Base-by-base conservation (phyloP, 2,797 vertebrate genomes). In the Sebastes trivittatus region DNA sequence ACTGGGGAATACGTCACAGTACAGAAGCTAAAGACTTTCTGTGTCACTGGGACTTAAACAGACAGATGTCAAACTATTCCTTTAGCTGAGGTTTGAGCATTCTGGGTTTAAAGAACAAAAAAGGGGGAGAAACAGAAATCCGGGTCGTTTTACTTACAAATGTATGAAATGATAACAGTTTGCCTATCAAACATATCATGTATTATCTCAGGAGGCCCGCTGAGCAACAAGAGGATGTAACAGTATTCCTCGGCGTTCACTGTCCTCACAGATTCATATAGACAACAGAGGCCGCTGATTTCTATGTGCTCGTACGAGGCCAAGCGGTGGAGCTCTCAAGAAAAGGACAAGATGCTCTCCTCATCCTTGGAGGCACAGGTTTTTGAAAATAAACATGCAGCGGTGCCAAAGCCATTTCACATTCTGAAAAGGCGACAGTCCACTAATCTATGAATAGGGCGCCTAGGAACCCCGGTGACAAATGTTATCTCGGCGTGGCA, bases 391-490 rank as follows among this genome's bases (percentile, higher is more conserved):
- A 95, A 95, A 95, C 95, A 95, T 86, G 87, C 93, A 77, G 91
- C 89, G 78, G 82, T 96, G 95, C 96, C 96, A 96, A 95, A 95
- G 93, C 94, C 94, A 96, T 95, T 95, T 95, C 94, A 91, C 92
- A 94, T 92, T 92, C 93, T 96, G 96, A 96, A 96, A 94, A 96
- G 92, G 94, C 94, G 89, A 89, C 93, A 87, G 94, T 95, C 94
- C 94, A 90, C 95, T 96, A 96, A 96, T 96, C 96, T 96, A 94
- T 95, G 95, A 96, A 96, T 96, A 95, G 94, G 90, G 93, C 93
- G 90, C 92, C 87, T 84, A 93, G 95, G 93, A 95, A 94, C 94
- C 95, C 95, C 86, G 32, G 94, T 95, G 94, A 96, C 95, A 95
- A 96, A 96, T 95, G 95, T 96, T 96, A 96, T 96, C 96, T 95